Evolutionary conservation across 2,113 vertebrate genomes (phyloP).

Genomic region (Narcine bancroftii): DNA sequence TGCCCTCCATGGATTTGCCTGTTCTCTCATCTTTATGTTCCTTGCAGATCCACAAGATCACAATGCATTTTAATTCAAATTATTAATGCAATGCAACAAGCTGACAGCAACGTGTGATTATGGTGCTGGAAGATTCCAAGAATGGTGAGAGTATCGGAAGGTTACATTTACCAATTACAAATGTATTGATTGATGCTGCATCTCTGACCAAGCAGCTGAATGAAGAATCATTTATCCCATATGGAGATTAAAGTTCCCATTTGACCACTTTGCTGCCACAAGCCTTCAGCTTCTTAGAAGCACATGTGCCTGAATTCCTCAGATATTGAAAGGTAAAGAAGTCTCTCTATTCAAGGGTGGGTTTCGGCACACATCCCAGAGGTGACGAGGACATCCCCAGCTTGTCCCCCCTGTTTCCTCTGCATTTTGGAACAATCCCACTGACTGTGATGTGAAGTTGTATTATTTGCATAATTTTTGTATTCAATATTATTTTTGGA

Average conservation of each 20-base stretch:
- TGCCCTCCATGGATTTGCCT: background rate
- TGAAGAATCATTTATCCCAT: background rate
- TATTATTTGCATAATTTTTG: no score
- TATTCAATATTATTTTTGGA: no score
- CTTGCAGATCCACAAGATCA: background rate
- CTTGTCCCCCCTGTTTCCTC: background rate
- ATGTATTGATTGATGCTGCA: constrained; percentile 2
- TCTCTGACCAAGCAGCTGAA: background rate
- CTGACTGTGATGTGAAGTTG: no score
- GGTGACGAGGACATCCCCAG: no score
- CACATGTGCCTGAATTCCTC: background rate
- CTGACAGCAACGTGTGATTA: background rate
- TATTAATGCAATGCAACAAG: background rate
- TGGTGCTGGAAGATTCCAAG: background rate
- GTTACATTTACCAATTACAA: constrained; percentile 2
- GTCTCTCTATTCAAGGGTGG: background rate
- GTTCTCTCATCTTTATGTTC: background rate
- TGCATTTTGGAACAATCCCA: no score
- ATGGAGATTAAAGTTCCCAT: background rate
- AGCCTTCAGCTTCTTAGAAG: background rate
- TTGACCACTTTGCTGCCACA: background rate
- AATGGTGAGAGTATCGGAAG: background rate
- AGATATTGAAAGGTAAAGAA: background rate
- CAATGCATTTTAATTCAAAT: constrained; percentile 18
- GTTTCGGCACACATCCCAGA: background rate